Conservation (phyloP, 2,888 invertebrate species). For the Heteromyza rotundicornis region DNA sequence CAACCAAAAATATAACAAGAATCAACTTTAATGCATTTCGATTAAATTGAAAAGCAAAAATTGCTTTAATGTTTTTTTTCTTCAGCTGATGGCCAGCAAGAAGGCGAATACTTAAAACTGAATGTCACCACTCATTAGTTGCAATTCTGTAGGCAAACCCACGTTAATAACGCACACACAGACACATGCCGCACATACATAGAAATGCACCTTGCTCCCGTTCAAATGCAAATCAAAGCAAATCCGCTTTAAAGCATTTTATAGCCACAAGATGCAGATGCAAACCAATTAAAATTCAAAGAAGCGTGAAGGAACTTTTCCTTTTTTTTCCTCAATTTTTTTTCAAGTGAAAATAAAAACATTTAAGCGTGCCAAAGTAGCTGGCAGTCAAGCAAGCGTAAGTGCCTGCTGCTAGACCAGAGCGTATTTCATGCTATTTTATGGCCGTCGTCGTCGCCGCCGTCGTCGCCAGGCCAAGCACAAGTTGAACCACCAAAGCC, state of each 20-base stretch:
- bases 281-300: slow-evolving; percentile 13
- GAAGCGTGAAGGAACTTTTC: slow-evolving; percentile 6
- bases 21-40: too few species aligned
- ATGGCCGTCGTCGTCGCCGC: too few species aligned
- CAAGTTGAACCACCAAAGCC: background rate
- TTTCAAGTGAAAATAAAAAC: background rate
- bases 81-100: background rate
- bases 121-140: slow-evolving; percentile 18
- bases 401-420: background rate
- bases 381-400: background rate
- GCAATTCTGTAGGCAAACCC: background rate
- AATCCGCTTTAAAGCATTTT: slow-evolving; percentile 2
- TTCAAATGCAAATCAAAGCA: background rate
- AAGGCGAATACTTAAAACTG: background rate
- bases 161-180: background rate
- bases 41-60: too few species aligned
- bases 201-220: slow-evolving; percentile 2
- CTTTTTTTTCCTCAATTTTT: too few species aligned
- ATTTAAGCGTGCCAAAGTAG: background rate
- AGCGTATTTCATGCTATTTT: slow-evolving; percentile 13
- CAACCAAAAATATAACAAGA: too few species aligned
- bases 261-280: slow-evolving; percentile 9
- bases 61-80: too few species aligned
- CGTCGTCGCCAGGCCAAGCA: too few species aligned
- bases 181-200: background rate